These are phyloP conservation scores for Leptopilina myrica DNA, from an alignment of 2,888 invertebrate species.

Conservation along the genomic window DNA sequence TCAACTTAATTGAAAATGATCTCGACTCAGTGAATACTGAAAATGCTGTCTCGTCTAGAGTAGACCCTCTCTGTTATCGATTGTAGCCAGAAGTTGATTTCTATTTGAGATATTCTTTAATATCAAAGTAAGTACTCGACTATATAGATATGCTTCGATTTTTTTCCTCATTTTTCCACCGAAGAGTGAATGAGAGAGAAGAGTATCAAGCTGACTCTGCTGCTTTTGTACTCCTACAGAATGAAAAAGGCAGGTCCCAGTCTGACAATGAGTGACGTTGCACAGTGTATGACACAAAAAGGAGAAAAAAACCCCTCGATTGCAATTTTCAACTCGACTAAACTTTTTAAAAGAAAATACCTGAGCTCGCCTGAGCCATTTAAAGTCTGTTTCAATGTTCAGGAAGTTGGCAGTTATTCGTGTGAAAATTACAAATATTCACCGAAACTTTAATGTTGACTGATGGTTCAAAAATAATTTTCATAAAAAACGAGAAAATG, in stretches of 20 bases:
- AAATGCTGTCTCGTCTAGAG: constrained; percentile 13
- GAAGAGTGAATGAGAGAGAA: constrained; percentile 5
- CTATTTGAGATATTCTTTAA: not conserved
- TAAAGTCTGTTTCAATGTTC: not conserved
- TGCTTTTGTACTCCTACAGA: constrained; percentile 4
- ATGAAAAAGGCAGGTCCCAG: not conserved
- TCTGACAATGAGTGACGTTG: constrained; percentile 11
- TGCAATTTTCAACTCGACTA: constrained; percentile 8
- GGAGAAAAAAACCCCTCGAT: not conserved
- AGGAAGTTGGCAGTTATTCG: no score
- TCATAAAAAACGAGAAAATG: no score
- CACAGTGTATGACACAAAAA: constrained; percentile 10
- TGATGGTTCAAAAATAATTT: no score
- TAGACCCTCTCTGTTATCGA: not conserved
- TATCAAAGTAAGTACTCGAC: not conserved
- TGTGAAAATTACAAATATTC: no score
- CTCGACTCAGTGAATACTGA: constrained; percentile 1
- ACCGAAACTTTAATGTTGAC: no score
- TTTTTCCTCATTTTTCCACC: not conserved
- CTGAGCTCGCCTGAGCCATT: not conserved
- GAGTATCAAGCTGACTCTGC: constrained; percentile 14
- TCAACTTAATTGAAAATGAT: constrained; percentile 3
- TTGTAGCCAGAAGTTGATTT: constrained; percentile 2
- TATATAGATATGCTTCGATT: not conserved
- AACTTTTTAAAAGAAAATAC: constrained; percentile 1